Base-by-base conservation (phyloP, 2,797 vertebrate species). In the Glossophaga mutica region DNA sequence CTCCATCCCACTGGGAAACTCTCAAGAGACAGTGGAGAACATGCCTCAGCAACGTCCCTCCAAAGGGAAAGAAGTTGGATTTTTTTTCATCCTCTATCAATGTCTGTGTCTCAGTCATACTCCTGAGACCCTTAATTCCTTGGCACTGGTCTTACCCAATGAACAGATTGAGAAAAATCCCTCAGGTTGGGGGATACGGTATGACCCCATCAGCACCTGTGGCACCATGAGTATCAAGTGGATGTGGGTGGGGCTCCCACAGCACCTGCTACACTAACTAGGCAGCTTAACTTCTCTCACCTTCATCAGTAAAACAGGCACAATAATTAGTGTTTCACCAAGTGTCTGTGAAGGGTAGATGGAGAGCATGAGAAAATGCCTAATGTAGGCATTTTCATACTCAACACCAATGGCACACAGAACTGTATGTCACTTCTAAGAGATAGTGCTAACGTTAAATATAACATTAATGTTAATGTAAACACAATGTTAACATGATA, bases 191-290 rank as follows among this genome's bases (percentile, higher is more conserved):
- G 8, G 82, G 4, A 50, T 52, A 2, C 6, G 34, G 4, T 21
- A 46, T 26, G 24, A 50, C 8, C 14, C 11, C 37, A 2, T 74
- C n/a, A 71, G 37, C 3, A 57, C 9, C 8, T 9, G 57, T 5
- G 34, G 48, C 78, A 62, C 12, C 52, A 0, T 22, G 14, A 44
- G 1, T 57, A 16, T 39, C 5, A 15, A n/a, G 44, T 50, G 44
- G 18, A 2, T 19, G 11, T 57, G 12, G 10, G 4, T 26, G 4
- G n/a, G 6, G n/a, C 2, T 21, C 12, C 29, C 22, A 6, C 29
- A 34, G 50, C 39, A 3, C 19, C 82, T 93, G 29, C 32, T 87
- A 0, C 44, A 29, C 16, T 26, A 57, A 15, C 10, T 5, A 29
- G 29, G 2, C 52, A 21, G 59, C 34, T 57, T 62, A 76, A 84